Evolutionary conservation across 2,797 vertebrate genomes (phyloP), one percentile per base, ranked within the genome.

Genomic region (Melanotaenia pygmaea): DNA sequence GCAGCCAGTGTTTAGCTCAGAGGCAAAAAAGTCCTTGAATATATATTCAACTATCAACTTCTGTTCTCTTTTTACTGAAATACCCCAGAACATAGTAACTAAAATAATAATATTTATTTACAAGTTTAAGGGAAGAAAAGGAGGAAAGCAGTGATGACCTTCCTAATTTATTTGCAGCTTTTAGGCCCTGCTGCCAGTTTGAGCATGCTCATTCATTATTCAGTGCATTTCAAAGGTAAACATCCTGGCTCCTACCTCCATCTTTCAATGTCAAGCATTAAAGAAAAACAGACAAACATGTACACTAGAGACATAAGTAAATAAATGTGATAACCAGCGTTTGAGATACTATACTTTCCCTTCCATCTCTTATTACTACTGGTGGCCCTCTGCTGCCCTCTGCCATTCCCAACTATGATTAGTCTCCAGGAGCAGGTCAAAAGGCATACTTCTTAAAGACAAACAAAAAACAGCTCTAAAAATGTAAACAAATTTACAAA

Each of bases 161-260:
- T 65, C 40, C 32, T n/a, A 14, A 18, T 70, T 26, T 59, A 8
- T 12, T 37, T 59, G 5, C 5, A 61, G 12, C 24, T 76, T 77
- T 78, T 60, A 59, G 70, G 56, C 43, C 9, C 60, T 61, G 77
- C 59, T 61, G 76, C 60, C 74, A 74, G 22, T 30, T 58, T 80
- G 73, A 88, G 72, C 61, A 70, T 69, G 74, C 30, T 72, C 81
- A 87, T 86, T 89, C 58, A 45, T 83, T 72, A 68, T 32, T 78
- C 73, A 77, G 72, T 58, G 57, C 38, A 63, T 81, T 40, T 28
- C 70, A 86, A 87, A 86, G 40, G 68, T 88, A 93, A 93, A 93
- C 89, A 92, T 92, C 90, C 87, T 79, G 89, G 74, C 58, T 81
- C 80, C 40, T 81, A 70, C 80, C 77, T 73, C 64, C 64, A 77